These are phyloP conservation scores for Halisarca cf. caerulea DNA, from an alignment of 37 sponge, comb jelly and placozoan species.

Conservation along the genomic window DNA sequence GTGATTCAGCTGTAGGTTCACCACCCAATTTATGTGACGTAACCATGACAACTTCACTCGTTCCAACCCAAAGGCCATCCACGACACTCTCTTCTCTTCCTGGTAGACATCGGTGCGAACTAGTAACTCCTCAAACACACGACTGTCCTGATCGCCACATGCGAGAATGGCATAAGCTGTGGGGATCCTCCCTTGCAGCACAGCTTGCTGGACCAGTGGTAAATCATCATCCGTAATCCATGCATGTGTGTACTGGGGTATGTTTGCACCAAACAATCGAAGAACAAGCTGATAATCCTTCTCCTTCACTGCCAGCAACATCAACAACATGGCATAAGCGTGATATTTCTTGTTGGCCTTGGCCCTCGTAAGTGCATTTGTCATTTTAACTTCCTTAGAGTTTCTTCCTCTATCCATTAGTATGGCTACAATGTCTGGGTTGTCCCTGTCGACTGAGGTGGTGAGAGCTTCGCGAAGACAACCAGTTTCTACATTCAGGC, in stretches of 20 bases:
- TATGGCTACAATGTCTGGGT: slow-evolving; percentile 47
- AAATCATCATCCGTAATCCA: slow-evolving; percentile 26
- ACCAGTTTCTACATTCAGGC: slow-evolving; percentile 31
- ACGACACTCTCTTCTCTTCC: slow-evolving; percentile 61
- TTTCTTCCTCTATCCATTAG: slow-evolving; percentile 47
- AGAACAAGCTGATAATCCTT: slow-evolving; percentile 34
- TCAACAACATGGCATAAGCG: slow-evolving; percentile 53
- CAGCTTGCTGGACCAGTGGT: slow-evolving; percentile 37
- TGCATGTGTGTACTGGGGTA: not conserved
- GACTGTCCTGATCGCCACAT: not conserved
- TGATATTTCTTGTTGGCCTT: slow-evolving; percentile 9
- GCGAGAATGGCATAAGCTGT: slow-evolving; percentile 46
- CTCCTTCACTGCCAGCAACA: slow-evolving; percentile 42
- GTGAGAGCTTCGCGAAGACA: slow-evolving; percentile 50
- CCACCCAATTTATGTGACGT: slow-evolving; percentile 70
- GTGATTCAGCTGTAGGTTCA: slow-evolving; percentile 52
- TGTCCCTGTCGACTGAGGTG: slow-evolving; percentile 47
- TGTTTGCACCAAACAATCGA: slow-evolving; percentile 44
- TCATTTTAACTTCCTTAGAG: slow-evolving; percentile 8
- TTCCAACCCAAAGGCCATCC: slow-evolving; percentile 72
- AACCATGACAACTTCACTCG: slow-evolving; percentile 65
- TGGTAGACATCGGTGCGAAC: slow-evolving; percentile 72
- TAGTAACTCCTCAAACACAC: slow-evolving; percentile 69
- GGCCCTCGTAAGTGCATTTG: slow-evolving; percentile 28
- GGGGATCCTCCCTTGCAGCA: slow-evolving; percentile 33